These are phyloP conservation scores for Aurelia sp. DNA, from an alignment of 30 jellyfish, hydroid and myxozoan genomes.

Conservation along the genomic window DNA sequence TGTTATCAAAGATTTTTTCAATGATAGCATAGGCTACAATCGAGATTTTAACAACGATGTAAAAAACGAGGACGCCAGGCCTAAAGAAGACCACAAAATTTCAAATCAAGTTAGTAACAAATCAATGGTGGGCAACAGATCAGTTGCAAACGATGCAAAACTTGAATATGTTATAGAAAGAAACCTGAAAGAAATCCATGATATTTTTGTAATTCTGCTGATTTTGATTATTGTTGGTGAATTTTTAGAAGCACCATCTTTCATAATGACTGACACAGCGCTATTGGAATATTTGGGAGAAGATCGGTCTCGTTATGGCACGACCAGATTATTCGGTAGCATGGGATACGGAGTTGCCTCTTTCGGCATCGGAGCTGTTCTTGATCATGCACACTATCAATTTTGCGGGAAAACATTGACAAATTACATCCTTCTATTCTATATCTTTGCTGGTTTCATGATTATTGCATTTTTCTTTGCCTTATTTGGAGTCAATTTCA, in stretches of 20 bases:
- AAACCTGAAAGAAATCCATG: constrained; percentile 74
- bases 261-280: constrained; percentile 96
- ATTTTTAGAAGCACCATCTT: constrained; percentile 99
- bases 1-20: constrained; percentile 27
- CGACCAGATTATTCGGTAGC: constrained; percentile 96
- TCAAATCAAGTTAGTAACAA: not conserved
- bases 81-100: not conserved
- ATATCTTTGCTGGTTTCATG: constrained; percentile 93
- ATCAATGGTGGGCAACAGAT: not conserved
- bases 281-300: constrained; percentile 93
- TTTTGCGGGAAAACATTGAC: constrained; percentile 87
- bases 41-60: not conserved
- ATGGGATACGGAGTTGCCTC: constrained; percentile 99
- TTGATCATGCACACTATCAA: constrained; percentile 76
- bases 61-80: not conserved
- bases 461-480: constrained; percentile 86
- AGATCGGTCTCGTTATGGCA: constrained; percentile 85
- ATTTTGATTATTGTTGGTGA: constrained; percentile 92
- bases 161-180: constrained; percentile 74
- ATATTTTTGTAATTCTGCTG: constrained; percentile 78
- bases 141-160: not conserved
- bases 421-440: constrained; percentile 80
- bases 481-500: constrained; percentile 72
- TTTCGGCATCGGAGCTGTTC: constrained; percentile 90
- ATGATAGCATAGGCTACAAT: constrained; percentile 23